Evolutionary conservation across 2,797 vertebrate species (phyloP).

Genomic region (Neosilurus mollespiculum): DNA sequence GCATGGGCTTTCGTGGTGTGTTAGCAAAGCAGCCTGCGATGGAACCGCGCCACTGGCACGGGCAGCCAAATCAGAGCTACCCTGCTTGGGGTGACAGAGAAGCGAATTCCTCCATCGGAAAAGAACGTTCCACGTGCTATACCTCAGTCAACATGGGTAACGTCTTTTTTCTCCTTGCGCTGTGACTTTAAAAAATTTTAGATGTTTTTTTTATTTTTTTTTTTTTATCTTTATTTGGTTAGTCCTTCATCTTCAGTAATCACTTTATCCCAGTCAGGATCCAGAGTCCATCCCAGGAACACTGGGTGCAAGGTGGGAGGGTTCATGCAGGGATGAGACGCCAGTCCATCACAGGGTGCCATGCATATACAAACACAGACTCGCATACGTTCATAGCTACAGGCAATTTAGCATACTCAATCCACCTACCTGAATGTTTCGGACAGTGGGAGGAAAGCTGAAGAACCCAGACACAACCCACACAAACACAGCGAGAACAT

Average conservation of each 20-base stretch:
- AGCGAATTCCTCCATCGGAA: neutral
- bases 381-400: neutral
- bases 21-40: constrained; percentile 62
- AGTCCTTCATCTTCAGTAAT: neutral
- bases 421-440: constrained; percentile 26
- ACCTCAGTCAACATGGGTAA: neutral
- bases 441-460: constrained; percentile 12
- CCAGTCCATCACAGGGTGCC: neutral
- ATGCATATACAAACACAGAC: constrained; percentile 3
- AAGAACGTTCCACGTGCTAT: neutral
- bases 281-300: neutral
- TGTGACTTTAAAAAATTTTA: neutral
- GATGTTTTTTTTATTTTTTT: neutral
- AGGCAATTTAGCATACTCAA: neutral
- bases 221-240: neutral
- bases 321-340: neutral
- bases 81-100: neutral
- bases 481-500: constrained; percentile 11
- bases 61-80: neutral
- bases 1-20: constrained; percentile 61
- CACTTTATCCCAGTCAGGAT: neutral
- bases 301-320: neutral
- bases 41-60: neutral
- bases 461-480: constrained; percentile 13
- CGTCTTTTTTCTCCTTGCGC: neutral